Percentiles rank a stretch among this genome's conserved stretches.
These are phyloP conservation scores for Elysia chlorotica DNA, from an alignment of 1,140 invertebrate species.

Conservation along the genomic window DNA sequence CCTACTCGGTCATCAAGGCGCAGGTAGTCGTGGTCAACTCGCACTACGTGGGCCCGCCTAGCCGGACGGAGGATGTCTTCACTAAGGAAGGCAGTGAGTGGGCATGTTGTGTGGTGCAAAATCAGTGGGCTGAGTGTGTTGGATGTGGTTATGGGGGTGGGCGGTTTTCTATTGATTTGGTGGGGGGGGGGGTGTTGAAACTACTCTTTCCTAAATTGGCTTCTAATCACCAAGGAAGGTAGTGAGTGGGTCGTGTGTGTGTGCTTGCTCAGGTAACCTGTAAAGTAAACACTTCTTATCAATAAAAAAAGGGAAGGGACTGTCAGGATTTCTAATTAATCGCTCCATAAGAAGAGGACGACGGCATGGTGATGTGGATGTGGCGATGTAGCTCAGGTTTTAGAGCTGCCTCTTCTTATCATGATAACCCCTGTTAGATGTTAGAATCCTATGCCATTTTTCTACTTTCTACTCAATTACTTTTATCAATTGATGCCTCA, in stretches of 20 bases:
- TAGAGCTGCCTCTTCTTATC: no score
- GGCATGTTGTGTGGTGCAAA: background rate
- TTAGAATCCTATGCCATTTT: background rate
- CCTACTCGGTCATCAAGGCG: constrained; percentile 87
- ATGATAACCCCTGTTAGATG: no score
- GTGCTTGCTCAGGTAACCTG: no score
- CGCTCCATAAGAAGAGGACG: no score
- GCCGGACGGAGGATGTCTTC: constrained; percentile 81
- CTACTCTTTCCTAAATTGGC: background rate
- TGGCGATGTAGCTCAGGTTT: no score
- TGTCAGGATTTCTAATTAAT: no score
- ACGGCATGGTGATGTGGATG: no score
- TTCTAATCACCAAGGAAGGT: background rate
- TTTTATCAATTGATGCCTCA: background rate
- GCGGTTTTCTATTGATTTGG: background rate
- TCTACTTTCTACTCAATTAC: background rate
- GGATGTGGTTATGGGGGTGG: background rate
- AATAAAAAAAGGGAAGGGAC: background rate
- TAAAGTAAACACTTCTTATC: no score
- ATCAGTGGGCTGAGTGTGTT: background rate
- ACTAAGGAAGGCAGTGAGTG: constrained; percentile 77
- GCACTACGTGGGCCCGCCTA: constrained; percentile 84
- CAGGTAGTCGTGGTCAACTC: constrained; percentile 91
- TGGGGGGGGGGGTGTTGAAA: background rate
- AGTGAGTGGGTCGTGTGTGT: no score